A percentile compares a stretch with the other conserved stretches of the same genome.
phyloP scores from a whole-genome alignment of 1,140 invertebrate genomes.

The Camponotus vicinus region DNA sequence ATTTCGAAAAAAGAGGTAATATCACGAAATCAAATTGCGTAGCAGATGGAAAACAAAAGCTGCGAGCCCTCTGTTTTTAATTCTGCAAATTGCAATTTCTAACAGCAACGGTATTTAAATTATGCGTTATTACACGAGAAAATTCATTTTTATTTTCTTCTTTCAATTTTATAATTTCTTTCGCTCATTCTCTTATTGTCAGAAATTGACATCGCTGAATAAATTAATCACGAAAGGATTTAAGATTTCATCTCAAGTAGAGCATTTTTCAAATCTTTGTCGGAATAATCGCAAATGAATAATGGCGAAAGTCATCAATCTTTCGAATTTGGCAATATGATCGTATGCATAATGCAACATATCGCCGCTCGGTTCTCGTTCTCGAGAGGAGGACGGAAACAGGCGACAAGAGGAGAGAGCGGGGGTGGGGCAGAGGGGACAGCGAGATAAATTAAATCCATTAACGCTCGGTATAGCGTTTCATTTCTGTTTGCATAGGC shows the following conservation, averaged over 20 bases:
- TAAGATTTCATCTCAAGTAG: no score
- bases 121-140: no score
- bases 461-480: constrained; percentile 80
- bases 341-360: constrained; percentile 3
- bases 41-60: not conserved
- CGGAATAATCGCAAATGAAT: not conserved
- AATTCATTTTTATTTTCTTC: constrained; percentile 6
- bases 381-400: not conserved
- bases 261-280: no score
- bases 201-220: not conserved
- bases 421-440: not conserved
- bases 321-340: constrained; percentile 14
- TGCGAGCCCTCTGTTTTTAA: not conserved
- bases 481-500: constrained; percentile 83
- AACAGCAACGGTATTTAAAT: no score
- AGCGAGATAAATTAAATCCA: constrained; percentile 80
- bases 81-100: not conserved
- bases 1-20: not conserved
- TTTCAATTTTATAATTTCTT: not conserved
- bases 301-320: not conserved
- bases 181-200: not conserved
- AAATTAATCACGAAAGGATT: no score
- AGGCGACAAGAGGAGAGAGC: not conserved
- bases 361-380: not conserved
- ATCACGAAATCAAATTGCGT: not conserved